These are phyloP conservation scores for Epirrhoe tristata DNA, from an alignment of 2,888 invertebrate species.

Conservation along the genomic window DNA sequence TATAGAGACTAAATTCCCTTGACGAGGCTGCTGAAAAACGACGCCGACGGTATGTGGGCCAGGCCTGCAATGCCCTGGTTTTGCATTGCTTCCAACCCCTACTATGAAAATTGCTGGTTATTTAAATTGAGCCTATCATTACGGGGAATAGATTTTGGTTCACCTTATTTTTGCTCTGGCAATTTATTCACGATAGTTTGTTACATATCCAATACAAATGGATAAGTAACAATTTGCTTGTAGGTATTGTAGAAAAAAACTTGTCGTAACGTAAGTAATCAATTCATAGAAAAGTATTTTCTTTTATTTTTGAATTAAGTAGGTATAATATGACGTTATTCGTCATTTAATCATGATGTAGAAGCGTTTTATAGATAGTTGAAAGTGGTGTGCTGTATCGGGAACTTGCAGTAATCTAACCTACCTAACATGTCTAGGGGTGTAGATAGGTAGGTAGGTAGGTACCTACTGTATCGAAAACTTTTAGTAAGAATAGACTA, in stretches of 20 bases:
- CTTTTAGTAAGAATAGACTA: slow-evolving; percentile 28
- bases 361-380: no score
- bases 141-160: slow-evolving; percentile 20
- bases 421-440: no score
- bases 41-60: slow-evolving; percentile 68
- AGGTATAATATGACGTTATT: no score
- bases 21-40: slow-evolving; percentile 58
- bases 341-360: no score
- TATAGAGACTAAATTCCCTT: slow-evolving; percentile 60
- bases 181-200: slow-evolving; percentile 20
- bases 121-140: slow-evolving; percentile 36
- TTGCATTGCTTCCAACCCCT: slow-evolving; percentile 58
- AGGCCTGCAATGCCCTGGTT: slow-evolving; percentile 79
- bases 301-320: no score
- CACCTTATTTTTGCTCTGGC: slow-evolving; percentile 22
- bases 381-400: no score
- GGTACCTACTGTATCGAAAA: slow-evolving; percentile 16
- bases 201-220: background rate
- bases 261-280: no score
- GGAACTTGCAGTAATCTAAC: no score
- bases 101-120: slow-evolving; percentile 50
- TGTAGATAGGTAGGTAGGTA: no score
- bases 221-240: no score
- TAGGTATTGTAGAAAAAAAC: no score
- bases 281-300: no score